Evolutionary conservation across 2,113 vertebrate species (phyloP), one percentile per base, ranked within the genome.

Genomic region (Oxyura jamaicensis): DNA sequence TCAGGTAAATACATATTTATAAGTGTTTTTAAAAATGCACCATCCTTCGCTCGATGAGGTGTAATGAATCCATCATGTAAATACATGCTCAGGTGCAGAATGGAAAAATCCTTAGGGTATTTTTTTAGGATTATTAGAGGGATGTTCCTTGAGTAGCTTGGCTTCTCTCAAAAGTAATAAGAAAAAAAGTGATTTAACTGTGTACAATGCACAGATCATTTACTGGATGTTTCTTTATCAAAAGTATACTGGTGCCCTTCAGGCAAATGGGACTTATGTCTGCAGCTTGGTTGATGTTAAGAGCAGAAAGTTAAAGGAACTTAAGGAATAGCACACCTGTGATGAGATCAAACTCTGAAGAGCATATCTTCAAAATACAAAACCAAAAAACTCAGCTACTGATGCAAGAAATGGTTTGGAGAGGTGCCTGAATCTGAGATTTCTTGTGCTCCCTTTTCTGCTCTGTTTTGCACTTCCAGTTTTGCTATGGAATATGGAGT

Each of bases 41-140:
- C 63, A 73, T 76, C 82, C 76, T 76, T 91, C 78, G 68, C 74
- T 92, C 94, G 85, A 17, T 4, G 33, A 86, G 92, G 63, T 87
- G 86, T 82, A 92, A 95, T 92, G 88, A 94, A 96, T 88, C 87
- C 72, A 66, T 71, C 96, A 83, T 75, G 82, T 85, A 89, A 90
- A 86, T 60, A 56, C 46, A 53, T 46, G 28, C 72, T 96, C 79
- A 65, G 82, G 83, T 95, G 91, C 90, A 81, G 91, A 79, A 75
- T 26, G 42, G 36, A 65, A 92, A 96, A 63, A 72, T 91, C 71
- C 81, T 33, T 14, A 39, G 11, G 67, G 88, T 74, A 25, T 50
- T 78, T 85, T 85, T 63, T 88, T 90, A 36, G 67, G 35, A 83
- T 82, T 76, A 90, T 69, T 44, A 66, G 26, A 58, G 68, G 67